A percentile compares a stretch with the other conserved stretches of the same genome.
Conservation (phyloP, 1,140 invertebrate genomes). For the Listronotus oregonensis region DNA sequence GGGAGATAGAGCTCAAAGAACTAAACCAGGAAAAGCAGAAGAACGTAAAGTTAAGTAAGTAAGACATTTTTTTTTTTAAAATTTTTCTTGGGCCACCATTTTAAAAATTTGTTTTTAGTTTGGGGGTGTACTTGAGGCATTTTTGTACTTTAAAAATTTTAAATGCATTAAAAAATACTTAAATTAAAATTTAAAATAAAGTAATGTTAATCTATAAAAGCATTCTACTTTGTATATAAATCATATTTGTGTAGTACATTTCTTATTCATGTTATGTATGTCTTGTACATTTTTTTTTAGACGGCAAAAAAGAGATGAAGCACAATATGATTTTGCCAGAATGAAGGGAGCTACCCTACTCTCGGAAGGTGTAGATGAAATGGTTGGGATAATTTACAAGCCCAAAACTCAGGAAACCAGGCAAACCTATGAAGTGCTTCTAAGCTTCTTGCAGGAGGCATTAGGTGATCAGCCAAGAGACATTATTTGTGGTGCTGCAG, state of each 20-base stretch:
- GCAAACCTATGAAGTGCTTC: constrained; percentile 94
- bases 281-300: constrained; percentile 56
- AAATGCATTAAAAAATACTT: too few relatives aligned
- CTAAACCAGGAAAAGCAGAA: constrained; percentile 85
- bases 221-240: too few relatives aligned
- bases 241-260: neutral
- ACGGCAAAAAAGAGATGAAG: constrained; percentile 87
- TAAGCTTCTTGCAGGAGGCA: constrained; percentile 97
- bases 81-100: too few relatives aligned
- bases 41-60: constrained; percentile 90
- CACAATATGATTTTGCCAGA: constrained; percentile 86
- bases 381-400: constrained; percentile 92
- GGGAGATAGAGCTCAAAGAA: constrained; percentile 92
- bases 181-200: too few relatives aligned
- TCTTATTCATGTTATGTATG: neutral
- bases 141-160: too few relatives aligned
- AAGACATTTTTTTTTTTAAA: too few relatives aligned
- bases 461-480: constrained; percentile 96
- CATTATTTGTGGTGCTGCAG: constrained; percentile 95
- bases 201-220: too few relatives aligned
- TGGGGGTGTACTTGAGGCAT: neutral
- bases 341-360: constrained; percentile 87
- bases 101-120: neutral
- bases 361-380: constrained; percentile 88
- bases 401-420: constrained; percentile 97